Percentiles rank a stretch among this genome's conserved stretches.
Conservation (phyloP, 53 echinoderm and acorn worm genomes). For the Patiria pectinifera region DNA sequence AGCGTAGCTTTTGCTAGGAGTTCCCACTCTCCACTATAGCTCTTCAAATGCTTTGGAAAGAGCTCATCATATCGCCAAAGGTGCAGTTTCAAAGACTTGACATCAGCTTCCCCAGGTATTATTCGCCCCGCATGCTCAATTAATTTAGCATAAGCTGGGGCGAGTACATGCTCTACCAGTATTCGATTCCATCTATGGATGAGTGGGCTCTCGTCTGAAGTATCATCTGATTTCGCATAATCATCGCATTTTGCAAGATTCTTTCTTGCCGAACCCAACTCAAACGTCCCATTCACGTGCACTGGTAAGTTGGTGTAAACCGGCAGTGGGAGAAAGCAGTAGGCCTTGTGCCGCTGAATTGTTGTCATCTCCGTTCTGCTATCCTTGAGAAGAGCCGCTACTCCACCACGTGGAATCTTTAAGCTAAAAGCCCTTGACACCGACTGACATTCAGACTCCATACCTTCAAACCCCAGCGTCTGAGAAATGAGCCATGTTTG, state of each 20-base stretch:
- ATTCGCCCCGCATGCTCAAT: conserved; percentile 14
- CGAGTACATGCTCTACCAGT: conserved; percentile 64
- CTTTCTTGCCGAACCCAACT: conserved; percentile 78
- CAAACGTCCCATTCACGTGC: conserved; percentile 75
- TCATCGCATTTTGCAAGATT: conserved; percentile 70
- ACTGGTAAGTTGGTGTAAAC: conserved; percentile 60
- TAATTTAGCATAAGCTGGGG: conserved; percentile 72
- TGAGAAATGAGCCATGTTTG: conserved; percentile 83
- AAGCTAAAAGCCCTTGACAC: not conserved
- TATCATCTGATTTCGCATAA: conserved; percentile 19
- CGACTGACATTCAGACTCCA: not conserved
- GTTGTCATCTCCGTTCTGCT: not conserved
- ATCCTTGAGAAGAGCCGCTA: conserved; percentile 73
- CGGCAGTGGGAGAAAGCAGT: conserved; percentile 88
- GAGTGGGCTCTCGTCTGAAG: conserved; percentile 7
- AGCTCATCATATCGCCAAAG: conserved; percentile 31
- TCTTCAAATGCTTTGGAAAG: conserved; percentile 39
- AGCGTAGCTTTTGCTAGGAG: conserved; percentile 50
- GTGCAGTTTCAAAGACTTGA: not conserved
- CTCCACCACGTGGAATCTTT: conserved; percentile 82
- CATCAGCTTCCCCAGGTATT: not conserved
- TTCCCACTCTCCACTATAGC: conserved; percentile 33
- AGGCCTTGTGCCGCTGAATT: conserved; percentile 57
- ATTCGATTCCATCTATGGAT: conserved; percentile 74
- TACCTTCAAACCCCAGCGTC: conserved; percentile 64